Evolutionary conservation across 1,140 invertebrate species (phyloP).

Genomic region (Papilio polyxenes): DNA sequence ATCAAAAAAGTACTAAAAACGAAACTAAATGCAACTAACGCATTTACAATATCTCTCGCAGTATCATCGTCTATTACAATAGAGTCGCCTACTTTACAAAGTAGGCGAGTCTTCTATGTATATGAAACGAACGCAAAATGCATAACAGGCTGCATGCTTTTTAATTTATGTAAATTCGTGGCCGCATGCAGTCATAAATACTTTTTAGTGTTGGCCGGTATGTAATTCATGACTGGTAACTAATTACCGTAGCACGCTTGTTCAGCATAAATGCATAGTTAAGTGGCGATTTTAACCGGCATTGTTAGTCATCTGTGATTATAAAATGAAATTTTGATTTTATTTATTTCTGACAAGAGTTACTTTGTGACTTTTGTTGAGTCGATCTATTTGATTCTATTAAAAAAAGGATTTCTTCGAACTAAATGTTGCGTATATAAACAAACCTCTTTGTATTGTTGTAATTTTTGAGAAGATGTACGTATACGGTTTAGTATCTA

Average conservation of each 20-base stretch:
- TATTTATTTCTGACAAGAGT: not conserved
- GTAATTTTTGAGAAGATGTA: too few relatives aligned
- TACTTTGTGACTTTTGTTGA: not conserved
- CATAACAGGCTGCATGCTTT: not conserved
- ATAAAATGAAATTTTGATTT: not conserved
- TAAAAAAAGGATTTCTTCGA: too few relatives aligned
- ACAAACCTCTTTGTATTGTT: too few relatives aligned
- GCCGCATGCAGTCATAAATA: not conserved
- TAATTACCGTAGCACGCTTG: conserved; percentile 7
- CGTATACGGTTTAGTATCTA: too few relatives aligned
- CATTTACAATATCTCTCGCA: not conserved
- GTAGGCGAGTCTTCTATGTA: not conserved
- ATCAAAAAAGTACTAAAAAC: too few relatives aligned
- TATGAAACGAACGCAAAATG: not conserved
- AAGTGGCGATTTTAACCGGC: not conserved
- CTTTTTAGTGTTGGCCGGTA: conserved; percentile 2
- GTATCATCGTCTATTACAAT: not conserved
- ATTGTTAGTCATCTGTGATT: not conserved
- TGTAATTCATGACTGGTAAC: conserved; percentile 22
- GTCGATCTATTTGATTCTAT: not conserved
- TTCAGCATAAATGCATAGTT: conserved; percentile 21
- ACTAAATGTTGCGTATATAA: too few relatives aligned
- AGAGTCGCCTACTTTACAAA: too few relatives aligned
- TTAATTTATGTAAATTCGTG: conserved; percentile 17
- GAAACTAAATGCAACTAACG: too few relatives aligned